These are phyloP conservation scores for Rhinopomastus cyanomelas DNA, from an alignment of 2,113 vertebrate species.

Conservation along the genomic window DNA sequence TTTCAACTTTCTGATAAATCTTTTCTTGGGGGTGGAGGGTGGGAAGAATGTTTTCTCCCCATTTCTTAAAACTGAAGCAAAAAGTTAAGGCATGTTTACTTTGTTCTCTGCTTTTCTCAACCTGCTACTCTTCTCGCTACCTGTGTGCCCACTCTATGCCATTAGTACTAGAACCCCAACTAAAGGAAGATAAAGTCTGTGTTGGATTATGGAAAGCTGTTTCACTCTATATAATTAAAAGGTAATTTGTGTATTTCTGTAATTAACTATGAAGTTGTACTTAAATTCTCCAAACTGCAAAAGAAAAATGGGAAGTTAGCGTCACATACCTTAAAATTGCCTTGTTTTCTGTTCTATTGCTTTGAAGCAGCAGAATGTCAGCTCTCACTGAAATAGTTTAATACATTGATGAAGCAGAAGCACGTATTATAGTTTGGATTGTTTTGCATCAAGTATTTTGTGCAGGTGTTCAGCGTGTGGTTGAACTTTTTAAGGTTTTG, in stretches of 20 bases:
- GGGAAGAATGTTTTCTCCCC: conserved; percentile 24
- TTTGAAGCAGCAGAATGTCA: not conserved
- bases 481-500: not conserved
- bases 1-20: not conserved
- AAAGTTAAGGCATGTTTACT: conserved; percentile 53
- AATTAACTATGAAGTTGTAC: conserved; percentile 23
- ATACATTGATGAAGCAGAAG: not conserved
- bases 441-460: not conserved
- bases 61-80: conserved; percentile 16
- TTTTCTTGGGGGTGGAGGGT: not conserved
- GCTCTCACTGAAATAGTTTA: not conserved
- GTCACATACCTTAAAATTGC: not conserved
- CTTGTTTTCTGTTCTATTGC: not conserved
- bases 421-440: not conserved
- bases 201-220: conserved; percentile 65
- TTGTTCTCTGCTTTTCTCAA: conserved; percentile 66
- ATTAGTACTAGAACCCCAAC: conserved; percentile 58
- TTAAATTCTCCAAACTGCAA: conserved; percentile 18
- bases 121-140: conserved; percentile 51
- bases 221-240: conserved; percentile 60
- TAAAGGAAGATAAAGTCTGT: conserved; percentile 64
- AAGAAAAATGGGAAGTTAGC: not conserved
- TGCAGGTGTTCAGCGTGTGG: not conserved
- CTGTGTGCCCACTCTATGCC: conserved; percentile 54
- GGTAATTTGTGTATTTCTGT: conserved; percentile 55